Evolutionary conservation across 2,113 vertebrate species (phyloP).

Genomic region (Oncorhynchus clarkii): DNA sequence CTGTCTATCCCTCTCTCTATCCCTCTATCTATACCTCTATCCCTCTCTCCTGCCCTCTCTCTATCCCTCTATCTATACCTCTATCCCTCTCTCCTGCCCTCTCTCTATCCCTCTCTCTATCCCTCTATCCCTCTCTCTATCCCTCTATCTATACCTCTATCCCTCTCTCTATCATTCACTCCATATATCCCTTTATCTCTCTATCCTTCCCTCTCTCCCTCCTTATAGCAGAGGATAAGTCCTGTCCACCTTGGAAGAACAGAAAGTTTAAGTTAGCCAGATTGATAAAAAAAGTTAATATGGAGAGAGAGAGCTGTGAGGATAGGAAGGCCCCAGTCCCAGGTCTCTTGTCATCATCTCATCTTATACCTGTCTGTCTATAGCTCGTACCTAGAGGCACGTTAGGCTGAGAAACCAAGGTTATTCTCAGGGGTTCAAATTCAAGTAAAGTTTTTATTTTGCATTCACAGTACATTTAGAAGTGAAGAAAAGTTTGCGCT

Average conservation of each 20-base stretch:
- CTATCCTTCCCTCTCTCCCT: not conserved
- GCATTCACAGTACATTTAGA: not conserved
- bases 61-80: not conserved
- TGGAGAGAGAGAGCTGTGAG: not conserved
- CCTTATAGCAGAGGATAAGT: not conserved
- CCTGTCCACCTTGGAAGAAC: not conserved
- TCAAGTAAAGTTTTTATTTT: not conserved
- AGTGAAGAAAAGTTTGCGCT: no score
- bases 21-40: not conserved
- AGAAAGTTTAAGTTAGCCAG: slow-evolving; percentile 4
- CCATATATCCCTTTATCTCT: no score
- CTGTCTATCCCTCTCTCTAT: not conserved
- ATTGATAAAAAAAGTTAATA: not conserved
- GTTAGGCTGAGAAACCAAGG: not conserved
- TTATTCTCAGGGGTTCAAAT: not conserved
- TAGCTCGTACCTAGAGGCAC: no score
- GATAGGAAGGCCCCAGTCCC: not conserved
- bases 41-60: not conserved
- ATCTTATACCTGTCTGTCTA: no score
- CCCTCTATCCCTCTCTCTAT: no score
- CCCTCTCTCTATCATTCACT: no score
- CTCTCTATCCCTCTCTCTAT: no score
- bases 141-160: no score
- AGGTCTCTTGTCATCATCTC: no score
- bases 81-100: not conserved